Percentiles rank a stretch among this genome's conserved stretches.
phyloP scores from a whole-genome alignment of 2,797 vertebrate genomes.

The Macropodus opercularis region DNA sequence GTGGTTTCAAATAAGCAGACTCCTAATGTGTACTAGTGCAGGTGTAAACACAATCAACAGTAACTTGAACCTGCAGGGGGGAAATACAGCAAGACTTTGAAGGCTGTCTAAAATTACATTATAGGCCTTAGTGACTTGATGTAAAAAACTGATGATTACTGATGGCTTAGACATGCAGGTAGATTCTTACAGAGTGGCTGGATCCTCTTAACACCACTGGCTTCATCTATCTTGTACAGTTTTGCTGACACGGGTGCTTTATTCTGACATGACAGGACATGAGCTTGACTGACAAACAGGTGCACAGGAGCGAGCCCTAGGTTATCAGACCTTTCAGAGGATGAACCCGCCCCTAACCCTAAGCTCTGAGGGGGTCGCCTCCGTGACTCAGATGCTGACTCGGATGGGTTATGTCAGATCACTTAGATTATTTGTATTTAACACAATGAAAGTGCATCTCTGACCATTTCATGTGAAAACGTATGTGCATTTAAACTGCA shows the following conservation, averaged over 20 bases:
- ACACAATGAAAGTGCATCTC: too few relatives aligned
- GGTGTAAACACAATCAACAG: constrained; percentile 43
- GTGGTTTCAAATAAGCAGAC: constrained; percentile 33
- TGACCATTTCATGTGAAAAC: constrained; percentile 12
- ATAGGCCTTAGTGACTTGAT: constrained; percentile 19
- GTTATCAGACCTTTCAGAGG: background rate
- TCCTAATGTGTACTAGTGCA: constrained; percentile 16
- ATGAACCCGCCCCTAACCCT: background rate
- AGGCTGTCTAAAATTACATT: constrained; percentile 13
- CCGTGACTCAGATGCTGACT: too few relatives aligned
- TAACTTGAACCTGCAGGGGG: constrained; percentile 23
- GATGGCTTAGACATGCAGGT: background rate
- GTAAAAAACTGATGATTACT: constrained; percentile 12
- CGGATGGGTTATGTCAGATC: background rate
- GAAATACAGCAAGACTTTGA: constrained; percentile 15
- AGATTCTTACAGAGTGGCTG: background rate
- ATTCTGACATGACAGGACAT: background rate
- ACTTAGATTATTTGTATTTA: too few relatives aligned
- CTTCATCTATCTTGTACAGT: background rate
- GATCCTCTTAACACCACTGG: background rate
- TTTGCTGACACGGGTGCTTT: background rate
- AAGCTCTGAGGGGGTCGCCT: too few relatives aligned
- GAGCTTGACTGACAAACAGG: background rate
- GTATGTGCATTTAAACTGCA: constrained; percentile 31
- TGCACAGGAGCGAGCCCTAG: background rate